These are phyloP conservation scores for Penaeus indicus DNA, from an alignment of 1,140 invertebrate species.

Conservation along the genomic window DNA sequence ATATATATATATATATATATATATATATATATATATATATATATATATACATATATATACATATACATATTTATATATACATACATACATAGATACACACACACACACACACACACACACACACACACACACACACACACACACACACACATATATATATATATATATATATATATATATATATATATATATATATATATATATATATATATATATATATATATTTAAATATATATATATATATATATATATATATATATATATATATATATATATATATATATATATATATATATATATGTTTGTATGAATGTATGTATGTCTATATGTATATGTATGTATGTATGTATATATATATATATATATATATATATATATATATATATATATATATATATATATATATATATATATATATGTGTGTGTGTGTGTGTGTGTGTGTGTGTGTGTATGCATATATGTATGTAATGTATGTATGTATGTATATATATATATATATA, in stretches of 20 bases:
- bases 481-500: slow-evolving; percentile 14
- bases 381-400: slow-evolving; percentile 14
- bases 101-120: slow-evolving; percentile 10
- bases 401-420: slow-evolving; percentile 14
- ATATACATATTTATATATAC: not conserved
- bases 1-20: not conserved
- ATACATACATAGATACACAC: not conserved
- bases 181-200: no score
- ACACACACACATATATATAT: slow-evolving; percentile 11
- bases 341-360: slow-evolving; percentile 14
- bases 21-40: not conserved
- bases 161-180: slow-evolving; percentile 14
- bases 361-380: slow-evolving; percentile 14
- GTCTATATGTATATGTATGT: slow-evolving; percentile 13
- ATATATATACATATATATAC: not conserved
- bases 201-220: slow-evolving; percentile 14
- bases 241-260: slow-evolving; percentile 9
- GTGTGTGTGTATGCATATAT: no score
- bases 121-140: slow-evolving; percentile 10
- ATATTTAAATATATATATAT: slow-evolving; percentile 4
- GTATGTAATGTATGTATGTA: no score
- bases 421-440: slow-evolving; percentile 5
- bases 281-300: slow-evolving; percentile 14
- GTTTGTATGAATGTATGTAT: no score
- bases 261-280: slow-evolving; percentile 14